Evolutionary conservation across 2,797 vertebrate species (phyloP).

Genomic region (Thaleichthys pacificus): DNA sequence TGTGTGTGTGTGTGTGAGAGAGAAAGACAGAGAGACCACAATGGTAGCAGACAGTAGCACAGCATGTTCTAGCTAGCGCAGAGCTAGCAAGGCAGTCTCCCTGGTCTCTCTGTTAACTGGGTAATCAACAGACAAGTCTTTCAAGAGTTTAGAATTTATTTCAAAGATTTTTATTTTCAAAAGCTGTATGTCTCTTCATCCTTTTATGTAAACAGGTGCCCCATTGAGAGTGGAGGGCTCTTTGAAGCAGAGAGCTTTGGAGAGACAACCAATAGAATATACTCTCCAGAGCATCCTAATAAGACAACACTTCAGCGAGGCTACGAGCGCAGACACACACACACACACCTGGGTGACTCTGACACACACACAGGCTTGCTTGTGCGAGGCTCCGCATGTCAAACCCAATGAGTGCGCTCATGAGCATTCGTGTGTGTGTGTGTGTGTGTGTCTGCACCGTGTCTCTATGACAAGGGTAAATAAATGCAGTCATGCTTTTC

Average conservation of each 20-base stretch:
- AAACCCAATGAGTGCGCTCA: constrained; percentile 61
- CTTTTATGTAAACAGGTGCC: background rate
- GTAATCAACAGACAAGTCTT: background rate
- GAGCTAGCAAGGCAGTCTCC: too few species aligned
- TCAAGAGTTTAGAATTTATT: background rate
- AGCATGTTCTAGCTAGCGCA: too few species aligned
- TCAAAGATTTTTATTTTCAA: background rate
- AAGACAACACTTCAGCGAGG: constrained; percentile 70
- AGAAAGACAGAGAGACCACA: background rate
- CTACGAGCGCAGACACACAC: constrained; percentile 69
- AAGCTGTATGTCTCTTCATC: too few species aligned
- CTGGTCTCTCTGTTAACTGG: too few species aligned
- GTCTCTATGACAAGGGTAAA: constrained; percentile 56
- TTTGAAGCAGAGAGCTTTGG: constrained; percentile 65
- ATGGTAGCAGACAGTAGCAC: too few species aligned
- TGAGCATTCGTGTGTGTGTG: constrained; percentile 1
- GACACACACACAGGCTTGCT: constrained; percentile 55
- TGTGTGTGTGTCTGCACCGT: constrained; percentile 41
- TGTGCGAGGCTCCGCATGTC: constrained; percentile 62
- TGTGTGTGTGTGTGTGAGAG: constrained; percentile 33
- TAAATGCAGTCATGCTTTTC: constrained; percentile 59
- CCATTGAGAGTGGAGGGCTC: background rate
- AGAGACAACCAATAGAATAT: constrained; percentile 70
- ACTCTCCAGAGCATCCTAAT: constrained; percentile 71
- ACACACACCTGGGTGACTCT: constrained; percentile 71